Conservation (phyloP, 2,113 vertebrate genomes). For the Ivindomyrus marchei region DNA sequence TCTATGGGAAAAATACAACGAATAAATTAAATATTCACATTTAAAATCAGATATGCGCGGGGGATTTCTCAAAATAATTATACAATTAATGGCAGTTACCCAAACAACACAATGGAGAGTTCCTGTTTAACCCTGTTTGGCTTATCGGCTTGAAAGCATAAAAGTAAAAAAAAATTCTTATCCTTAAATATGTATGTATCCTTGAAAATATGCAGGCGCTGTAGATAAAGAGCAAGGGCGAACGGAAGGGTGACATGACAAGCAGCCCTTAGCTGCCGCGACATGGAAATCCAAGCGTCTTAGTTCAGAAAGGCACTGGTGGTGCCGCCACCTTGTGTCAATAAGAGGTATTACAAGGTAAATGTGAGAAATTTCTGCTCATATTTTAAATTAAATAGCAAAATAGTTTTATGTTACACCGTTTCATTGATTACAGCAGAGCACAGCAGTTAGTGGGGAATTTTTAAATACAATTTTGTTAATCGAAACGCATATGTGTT, state of each 20-base stretch:
- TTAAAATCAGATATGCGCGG: background rate
- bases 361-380: background rate
- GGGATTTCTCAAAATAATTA: background rate
- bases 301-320: background rate
- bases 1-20: background rate
- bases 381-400: too few relatives aligned
- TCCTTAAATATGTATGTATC: background rate
- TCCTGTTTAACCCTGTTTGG: background rate
- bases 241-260: background rate
- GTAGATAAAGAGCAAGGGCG: background rate
- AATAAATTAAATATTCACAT: background rate
- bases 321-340: background rate
- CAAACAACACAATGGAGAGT: background rate
- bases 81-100: background rate
- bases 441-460: background rate
- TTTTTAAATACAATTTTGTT: background rate
- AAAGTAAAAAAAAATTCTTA: background rate
- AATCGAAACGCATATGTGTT: background rate
- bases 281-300: background rate
- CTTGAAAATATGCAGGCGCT: background rate
- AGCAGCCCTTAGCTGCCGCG: background rate
- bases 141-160: background rate
- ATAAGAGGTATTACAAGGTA: background rate
- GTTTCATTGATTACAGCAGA: background rate
- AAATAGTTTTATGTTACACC: background rate